Evolutionary conservation across 2,113 vertebrate species (phyloP).

Genomic region (Mohoua ochrocephala): DNA sequence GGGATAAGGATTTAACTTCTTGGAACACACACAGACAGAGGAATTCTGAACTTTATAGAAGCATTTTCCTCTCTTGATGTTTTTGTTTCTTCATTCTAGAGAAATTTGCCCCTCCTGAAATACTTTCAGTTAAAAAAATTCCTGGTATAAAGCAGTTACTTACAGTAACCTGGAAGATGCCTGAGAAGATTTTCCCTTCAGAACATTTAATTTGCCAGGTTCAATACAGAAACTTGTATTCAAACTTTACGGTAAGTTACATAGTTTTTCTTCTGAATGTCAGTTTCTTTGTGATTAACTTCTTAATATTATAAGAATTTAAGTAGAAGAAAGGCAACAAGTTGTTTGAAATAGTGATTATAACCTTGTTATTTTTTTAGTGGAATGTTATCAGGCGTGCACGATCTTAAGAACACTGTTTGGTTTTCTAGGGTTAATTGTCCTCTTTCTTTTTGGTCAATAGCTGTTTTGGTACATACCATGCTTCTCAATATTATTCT

Average conservation of each 20-base stretch:
- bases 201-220: background rate
- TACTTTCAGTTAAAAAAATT: conserved; percentile 45
- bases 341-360: background rate
- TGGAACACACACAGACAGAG: background rate
- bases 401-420: background rate
- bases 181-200: background rate
- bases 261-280: background rate
- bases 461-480: background rate
- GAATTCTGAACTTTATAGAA: background rate
- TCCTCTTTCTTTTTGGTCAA: background rate
- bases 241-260: conserved; percentile 58
- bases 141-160: conserved; percentile 37
- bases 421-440: background rate
- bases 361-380: background rate
- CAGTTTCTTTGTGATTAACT: background rate
- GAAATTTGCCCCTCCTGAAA: conserved; percentile 62
- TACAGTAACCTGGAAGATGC: conserved; percentile 59
- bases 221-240: conserved; percentile 50
- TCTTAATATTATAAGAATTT: background rate
- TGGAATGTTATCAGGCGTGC: background rate
- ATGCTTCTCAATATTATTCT: background rate
- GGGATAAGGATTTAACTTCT: background rate
- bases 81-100: conserved; percentile 62
- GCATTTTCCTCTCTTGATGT: background rate
- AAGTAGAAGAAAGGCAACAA: background rate